phyloP scores from a whole-genome alignment of 1,140 invertebrate genomes.

The Brachionus angularis region DNA sequence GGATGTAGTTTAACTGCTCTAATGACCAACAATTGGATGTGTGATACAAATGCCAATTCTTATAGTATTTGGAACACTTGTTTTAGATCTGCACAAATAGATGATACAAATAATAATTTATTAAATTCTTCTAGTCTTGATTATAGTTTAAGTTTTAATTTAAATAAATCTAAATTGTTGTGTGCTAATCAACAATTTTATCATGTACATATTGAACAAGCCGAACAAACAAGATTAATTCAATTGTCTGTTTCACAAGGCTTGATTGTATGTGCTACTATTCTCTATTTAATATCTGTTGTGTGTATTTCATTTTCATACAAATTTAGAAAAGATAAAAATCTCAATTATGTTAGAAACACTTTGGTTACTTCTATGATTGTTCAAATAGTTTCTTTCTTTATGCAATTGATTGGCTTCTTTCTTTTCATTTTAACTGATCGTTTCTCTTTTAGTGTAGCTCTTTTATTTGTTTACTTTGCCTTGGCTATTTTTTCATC shows the following conservation, averaged over 20 bases:
- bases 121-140: neutral
- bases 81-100: neutral
- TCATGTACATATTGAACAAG: neutral
- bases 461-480: constrained; percentile 29
- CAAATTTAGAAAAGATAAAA: constrained; percentile 15
- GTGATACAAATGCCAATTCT: neutral
- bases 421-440: constrained; percentile 27
- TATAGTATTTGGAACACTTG: constrained; percentile 39
- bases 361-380: constrained; percentile 15
- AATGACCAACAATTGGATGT: constrained; percentile 24
- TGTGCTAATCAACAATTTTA: constrained; percentile 3
- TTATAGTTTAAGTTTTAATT: too few relatives aligned
- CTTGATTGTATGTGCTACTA: neutral
- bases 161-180: neutral
- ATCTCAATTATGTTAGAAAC: constrained; percentile 31
- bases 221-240: constrained; percentile 11
- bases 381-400: constrained; percentile 31
- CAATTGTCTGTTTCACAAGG: constrained; percentile 18
- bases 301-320: constrained; percentile 15
- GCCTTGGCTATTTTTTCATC: constrained; percentile 20
- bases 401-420: constrained; percentile 35
- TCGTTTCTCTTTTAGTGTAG: neutral
- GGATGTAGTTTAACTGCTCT: neutral
- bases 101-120: constrained; percentile 4
- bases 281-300: constrained; percentile 5